Percentiles rank a stretch among this genome's conserved stretches.
Conservation (phyloP, 1,140 invertebrate species). For the Drosophila ananassae region DNA sequence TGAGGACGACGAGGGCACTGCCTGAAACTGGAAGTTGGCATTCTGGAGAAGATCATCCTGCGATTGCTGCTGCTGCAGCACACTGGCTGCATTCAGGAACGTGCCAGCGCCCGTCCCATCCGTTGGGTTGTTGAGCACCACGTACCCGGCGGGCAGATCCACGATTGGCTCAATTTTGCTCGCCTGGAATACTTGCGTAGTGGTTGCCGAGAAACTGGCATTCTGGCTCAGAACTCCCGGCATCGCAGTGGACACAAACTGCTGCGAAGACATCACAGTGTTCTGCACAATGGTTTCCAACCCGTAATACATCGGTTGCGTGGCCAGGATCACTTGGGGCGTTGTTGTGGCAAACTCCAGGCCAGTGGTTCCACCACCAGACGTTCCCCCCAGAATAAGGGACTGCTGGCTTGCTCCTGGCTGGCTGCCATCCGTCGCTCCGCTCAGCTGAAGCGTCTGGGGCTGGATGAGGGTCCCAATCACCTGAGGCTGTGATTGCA, state of each 20-base stretch:
- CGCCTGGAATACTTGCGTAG: slow-evolving; percentile 90
- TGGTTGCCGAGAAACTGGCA: slow-evolving; percentile 91
- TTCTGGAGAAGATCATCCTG: slow-evolving; percentile 67
- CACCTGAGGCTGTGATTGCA: slow-evolving; percentile 57
- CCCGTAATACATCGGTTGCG: slow-evolving; percentile 91
- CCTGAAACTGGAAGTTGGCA: slow-evolving; percentile 64
- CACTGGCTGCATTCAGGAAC: slow-evolving; percentile 66
- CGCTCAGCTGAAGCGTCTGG: slow-evolving; percentile 84
- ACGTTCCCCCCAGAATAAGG: slow-evolving; percentile 57
- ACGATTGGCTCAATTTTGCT: slow-evolving; percentile 92
- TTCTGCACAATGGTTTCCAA: slow-evolving; percentile 93
- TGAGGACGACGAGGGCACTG: slow-evolving; percentile 32
- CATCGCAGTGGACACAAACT: slow-evolving; percentile 90
- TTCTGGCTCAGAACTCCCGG: slow-evolving; percentile 90
- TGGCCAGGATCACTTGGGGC: slow-evolving; percentile 88
- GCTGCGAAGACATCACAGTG: slow-evolving; percentile 93
- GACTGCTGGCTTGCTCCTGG: slow-evolving; percentile 84
- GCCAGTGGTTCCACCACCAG: slow-evolving; percentile 37
- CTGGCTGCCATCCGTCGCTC: slow-evolving; percentile 83
- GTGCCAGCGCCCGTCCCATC: slow-evolving; percentile 36
- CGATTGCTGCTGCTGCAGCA: slow-evolving; percentile 59
- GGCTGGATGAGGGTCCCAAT: slow-evolving; percentile 88
- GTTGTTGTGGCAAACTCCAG: slow-evolving; percentile 89
- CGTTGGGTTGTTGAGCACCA: slow-evolving; percentile 88
- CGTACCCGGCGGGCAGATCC: slow-evolving; percentile 89